phyloP scores from a whole-genome alignment of 2,797 vertebrate species.

The Sparidentex hasta region DNA sequence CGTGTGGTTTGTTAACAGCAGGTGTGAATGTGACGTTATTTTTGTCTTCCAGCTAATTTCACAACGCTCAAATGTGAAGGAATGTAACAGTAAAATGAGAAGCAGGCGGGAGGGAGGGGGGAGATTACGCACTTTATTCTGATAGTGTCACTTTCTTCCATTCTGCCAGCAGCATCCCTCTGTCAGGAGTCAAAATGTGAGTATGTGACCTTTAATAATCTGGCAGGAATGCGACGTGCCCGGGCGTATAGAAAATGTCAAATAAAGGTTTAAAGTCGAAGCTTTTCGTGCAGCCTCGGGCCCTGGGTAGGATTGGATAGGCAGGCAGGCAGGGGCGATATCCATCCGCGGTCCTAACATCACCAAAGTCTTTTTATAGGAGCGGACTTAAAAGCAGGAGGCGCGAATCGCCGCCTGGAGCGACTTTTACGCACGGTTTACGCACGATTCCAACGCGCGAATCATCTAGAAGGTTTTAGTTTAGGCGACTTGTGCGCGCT shows the following conservation, averaged over 20 bases:
- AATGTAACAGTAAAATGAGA: background rate
- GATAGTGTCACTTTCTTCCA: background rate
- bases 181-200: constrained; percentile 52
- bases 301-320: constrained; percentile 36
- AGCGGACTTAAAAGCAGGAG: accelerated
- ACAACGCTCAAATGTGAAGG: background rate
- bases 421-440: background rate
- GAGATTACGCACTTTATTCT: background rate
- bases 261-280: constrained; percentile 73
- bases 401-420: accelerated
- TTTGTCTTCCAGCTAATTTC: background rate
- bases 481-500: background rate
- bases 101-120: background rate
- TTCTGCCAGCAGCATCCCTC: constrained; percentile 41
- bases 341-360: constrained; percentile 67
- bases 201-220: constrained; percentile 67
- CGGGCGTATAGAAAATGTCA: constrained; percentile 62
- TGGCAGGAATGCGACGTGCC: constrained; percentile 72
- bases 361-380: background rate
- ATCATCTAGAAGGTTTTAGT: background rate
- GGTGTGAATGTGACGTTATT: background rate
- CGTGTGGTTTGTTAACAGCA: background rate
- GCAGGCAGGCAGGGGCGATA: constrained; percentile 18
- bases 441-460: background rate
- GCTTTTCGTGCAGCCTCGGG: constrained; percentile 57